phyloP scores from a whole-genome alignment of 2,113 vertebrate genomes.

The Ophiodon elongatus region DNA sequence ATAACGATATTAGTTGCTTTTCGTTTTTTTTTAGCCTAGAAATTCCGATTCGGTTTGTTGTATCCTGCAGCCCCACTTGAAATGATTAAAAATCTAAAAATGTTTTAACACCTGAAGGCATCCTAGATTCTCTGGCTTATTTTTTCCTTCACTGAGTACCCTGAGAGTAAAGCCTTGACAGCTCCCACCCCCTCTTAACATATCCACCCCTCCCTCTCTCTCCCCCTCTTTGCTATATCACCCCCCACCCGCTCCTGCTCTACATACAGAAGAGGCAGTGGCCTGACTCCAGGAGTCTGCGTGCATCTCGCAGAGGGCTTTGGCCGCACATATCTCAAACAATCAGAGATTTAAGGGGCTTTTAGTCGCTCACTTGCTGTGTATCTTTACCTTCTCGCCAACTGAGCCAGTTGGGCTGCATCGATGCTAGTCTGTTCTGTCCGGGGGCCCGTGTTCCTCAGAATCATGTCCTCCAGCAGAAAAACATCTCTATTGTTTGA shows the following conservation, averaged over 20 bases:
- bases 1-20: slow-evolving; percentile 70
- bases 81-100: slow-evolving; percentile 90
- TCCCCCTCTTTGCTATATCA: slow-evolving; percentile 27
- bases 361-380: slow-evolving; percentile 52
- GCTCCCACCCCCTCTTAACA: slow-evolving; percentile 74
- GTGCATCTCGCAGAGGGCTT: slow-evolving; percentile 54
- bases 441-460: slow-evolving; percentile 17
- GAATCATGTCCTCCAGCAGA: slow-evolving; percentile 9
- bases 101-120: slow-evolving; percentile 86
- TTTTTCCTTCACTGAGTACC: slow-evolving; percentile 79
- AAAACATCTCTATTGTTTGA: background rate
- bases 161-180: slow-evolving; percentile 83
- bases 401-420: slow-evolving; percentile 49
- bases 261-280: slow-evolving; percentile 77
- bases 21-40: slow-evolving; percentile 59
- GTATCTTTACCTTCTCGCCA: slow-evolving; percentile 57
- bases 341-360: slow-evolving; percentile 66
- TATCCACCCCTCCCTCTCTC: slow-evolving; percentile 46
- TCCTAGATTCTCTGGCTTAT: slow-evolving; percentile 84
- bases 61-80: slow-evolving; percentile 83
- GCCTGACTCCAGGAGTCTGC: slow-evolving; percentile 71
- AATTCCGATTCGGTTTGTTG: slow-evolving; percentile 76
- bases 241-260: slow-evolving; percentile 61
- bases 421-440: slow-evolving; percentile 1
- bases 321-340: slow-evolving; percentile 65